Base-by-base conservation (phyloP, 2,888 invertebrate species). In the Actias luna region DNA sequence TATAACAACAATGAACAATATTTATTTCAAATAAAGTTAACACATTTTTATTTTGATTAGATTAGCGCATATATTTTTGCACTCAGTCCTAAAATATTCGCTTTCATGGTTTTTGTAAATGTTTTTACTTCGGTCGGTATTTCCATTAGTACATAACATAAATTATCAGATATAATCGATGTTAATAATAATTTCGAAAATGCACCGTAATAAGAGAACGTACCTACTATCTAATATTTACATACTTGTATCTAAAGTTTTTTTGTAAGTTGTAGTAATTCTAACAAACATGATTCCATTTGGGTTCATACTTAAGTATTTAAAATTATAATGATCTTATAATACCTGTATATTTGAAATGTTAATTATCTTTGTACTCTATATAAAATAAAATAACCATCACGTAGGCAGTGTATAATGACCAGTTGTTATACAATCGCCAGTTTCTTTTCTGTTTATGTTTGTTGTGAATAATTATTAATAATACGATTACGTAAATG, bases 401-500 rank as follows among this genome's bases (percentile, higher is more conserved):
- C 77, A 75, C 77, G 77, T 77, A 76, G 71, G 69, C 69, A 64
- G 67, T 74, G 73, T 77, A 74, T 78, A 76, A 81, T 77, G 73
- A 69, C 75, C 74, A 76, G 66, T 70, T 74, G 67, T 67, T 72
- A 75, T 71, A 77, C 76, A 77, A 75, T 76, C 71, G 72, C 70
- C 75, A 67, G 78, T 78, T 77, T 80, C 69, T 67, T 76, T 69
- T 75, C 69, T 80, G 78, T 84, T 84, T 83, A 76, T 81, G 77
- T 87, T 85, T 83, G 81, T 83, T 85, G 86, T 85, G 83, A 85
- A 86, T 87, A 85, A 87, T 87, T 83, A 85, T 86, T 82, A 80
- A 87, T 87, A 84, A 88, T 87, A 84, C 84, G 82, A 85, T 89
- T 90, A 92, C 89, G 89, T 82, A 86, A 82, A 90, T 88, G 80